phyloP scores from a whole-genome alignment of 2,888 invertebrate species.

The Drosophila quasianomalipes region DNA sequence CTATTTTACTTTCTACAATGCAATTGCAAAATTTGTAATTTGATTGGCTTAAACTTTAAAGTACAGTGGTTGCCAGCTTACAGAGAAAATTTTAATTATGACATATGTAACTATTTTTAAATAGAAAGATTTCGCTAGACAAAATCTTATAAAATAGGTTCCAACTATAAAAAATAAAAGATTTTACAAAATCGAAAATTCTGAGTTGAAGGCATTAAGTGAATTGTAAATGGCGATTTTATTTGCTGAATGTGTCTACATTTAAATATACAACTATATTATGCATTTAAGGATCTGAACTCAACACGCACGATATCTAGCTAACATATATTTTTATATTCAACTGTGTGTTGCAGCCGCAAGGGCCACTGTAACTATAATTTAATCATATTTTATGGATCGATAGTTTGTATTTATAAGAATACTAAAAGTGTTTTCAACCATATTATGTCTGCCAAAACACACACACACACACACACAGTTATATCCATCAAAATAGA shows the following conservation, averaged over 20 bases:
- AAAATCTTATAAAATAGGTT: background rate
- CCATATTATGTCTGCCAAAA: slow-evolving; percentile 7
- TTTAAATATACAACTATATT: background rate
- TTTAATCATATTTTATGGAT: slow-evolving; percentile 55
- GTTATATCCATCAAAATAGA: slow-evolving; percentile 24
- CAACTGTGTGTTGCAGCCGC: background rate
- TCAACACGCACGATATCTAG: background rate
- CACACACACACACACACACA: slow-evolving; percentile 8
- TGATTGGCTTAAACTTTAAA: background rate
- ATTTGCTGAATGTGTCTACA: background rate
- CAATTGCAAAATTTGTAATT: background rate
- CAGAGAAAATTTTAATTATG: background rate
- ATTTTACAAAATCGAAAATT: background rate
- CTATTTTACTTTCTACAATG: background rate
- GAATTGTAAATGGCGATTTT: background rate
- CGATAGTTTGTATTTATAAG: slow-evolving; percentile 61
- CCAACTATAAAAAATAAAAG: background rate
- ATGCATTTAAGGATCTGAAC: background rate
- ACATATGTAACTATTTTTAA: background rate
- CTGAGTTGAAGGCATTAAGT: background rate
- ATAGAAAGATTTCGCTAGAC: background rate
- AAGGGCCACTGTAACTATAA: slow-evolving; percentile 24
- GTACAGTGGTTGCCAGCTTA: background rate
- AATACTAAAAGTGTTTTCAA: slow-evolving; percentile 51
- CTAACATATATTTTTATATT: background rate